Percentiles rank a stretch among this genome's conserved stretches.
Conservation (phyloP, 2,797 vertebrate genomes). For the Lophius americanus region DNA sequence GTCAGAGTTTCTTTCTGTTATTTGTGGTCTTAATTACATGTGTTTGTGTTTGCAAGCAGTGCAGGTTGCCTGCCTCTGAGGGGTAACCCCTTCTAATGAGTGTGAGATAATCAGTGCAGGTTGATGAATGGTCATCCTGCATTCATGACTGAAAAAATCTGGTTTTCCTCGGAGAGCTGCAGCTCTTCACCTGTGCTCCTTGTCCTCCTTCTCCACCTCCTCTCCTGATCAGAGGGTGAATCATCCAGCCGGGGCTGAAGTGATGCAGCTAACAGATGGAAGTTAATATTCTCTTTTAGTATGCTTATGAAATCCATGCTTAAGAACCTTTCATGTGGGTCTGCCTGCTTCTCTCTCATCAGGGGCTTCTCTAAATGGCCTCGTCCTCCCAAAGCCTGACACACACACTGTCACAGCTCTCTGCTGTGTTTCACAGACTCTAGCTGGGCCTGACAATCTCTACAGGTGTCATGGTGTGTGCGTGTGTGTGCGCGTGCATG, state of each 20-base stretch:
- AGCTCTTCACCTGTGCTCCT: conserved; percentile 5
- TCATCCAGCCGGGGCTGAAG: conserved; percentile 32
- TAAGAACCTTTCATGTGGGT: background rate
- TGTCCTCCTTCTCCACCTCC: background rate
- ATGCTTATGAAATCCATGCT: conserved; percentile 18
- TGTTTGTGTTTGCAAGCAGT: background rate
- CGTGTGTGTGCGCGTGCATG: too few species aligned
- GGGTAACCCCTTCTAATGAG: background rate
- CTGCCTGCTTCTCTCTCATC: conserved; percentile 2
- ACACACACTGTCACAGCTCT: conserved; percentile 17
- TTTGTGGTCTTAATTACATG: conserved; percentile 1
- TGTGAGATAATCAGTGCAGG: background rate
- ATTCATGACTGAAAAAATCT: conserved; percentile 33
- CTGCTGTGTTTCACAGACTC: conserved; percentile 32
- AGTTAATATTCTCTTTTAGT: conserved; percentile 35
- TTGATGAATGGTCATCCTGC: conserved; percentile 9
- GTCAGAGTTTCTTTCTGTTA: too few species aligned
- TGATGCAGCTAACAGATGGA: conserved; percentile 43
- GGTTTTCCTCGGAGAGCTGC: conserved; percentile 23
- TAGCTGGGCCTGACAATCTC: conserved; percentile 22
- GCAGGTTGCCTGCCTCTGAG: background rate
- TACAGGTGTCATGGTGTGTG: conserved; percentile 50
- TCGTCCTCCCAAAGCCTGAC: conserved; percentile 36
- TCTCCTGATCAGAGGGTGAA: conserved; percentile 25
- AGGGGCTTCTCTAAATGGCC: conserved; percentile 45